Percentiles rank a stretch among this genome's conserved stretches.
phyloP scores from a whole-genome alignment of 2,113 vertebrate genomes.

The Tachysurus vachellii region DNA sequence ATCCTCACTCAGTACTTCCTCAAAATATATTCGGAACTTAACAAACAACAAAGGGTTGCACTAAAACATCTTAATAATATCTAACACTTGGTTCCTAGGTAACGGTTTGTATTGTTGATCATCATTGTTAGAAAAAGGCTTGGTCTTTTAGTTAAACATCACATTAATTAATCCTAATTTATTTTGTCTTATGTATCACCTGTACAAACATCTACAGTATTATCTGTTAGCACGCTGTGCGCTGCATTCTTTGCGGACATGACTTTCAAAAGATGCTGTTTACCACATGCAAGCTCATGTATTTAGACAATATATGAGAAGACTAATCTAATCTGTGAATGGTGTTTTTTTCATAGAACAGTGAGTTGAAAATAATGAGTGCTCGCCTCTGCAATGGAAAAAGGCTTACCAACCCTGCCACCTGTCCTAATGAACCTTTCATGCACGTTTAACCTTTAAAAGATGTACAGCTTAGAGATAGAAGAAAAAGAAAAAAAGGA shows the following conservation, averaged over 20 bases:
- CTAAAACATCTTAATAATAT: not conserved
- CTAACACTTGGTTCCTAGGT: not conserved
- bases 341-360: not conserved
- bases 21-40: not conserved
- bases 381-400: not conserved
- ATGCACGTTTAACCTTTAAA: not conserved
- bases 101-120: constrained; percentile 2
- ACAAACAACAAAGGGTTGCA: not conserved
- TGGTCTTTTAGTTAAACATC: not conserved
- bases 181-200: not conserved
- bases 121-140: not conserved
- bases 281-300: not conserved
- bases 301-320: not conserved
- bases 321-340: not conserved
- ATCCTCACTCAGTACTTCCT: not conserved
- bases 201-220: constrained; percentile 3
- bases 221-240: not conserved
- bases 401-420: not conserved
- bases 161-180: constrained; percentile 5
- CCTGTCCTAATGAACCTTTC: not conserved
- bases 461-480: not conserved
- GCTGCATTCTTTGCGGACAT: not conserved
- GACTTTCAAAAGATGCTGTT: not conserved
- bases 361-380: not conserved
- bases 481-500: not conserved